Evolutionary conservation across 2,888 invertebrate species (phyloP).

Genomic region (Pantelozetes paolii): DNA sequence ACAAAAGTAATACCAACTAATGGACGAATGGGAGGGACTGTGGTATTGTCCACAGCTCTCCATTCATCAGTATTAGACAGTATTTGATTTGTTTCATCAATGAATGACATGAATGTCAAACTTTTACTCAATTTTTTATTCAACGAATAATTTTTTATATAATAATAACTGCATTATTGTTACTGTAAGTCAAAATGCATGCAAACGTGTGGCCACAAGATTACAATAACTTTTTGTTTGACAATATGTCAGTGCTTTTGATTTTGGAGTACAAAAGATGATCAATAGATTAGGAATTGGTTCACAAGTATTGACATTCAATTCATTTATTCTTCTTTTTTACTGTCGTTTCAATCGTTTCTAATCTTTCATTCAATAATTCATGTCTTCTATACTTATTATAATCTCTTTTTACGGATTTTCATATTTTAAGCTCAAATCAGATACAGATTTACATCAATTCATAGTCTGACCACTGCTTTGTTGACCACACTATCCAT

Average conservation of each 20-base stretch:
- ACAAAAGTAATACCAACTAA: conserved; percentile 39
- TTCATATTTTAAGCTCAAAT: background rate
- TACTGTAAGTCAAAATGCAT: conserved; percentile 17
- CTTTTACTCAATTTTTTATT: conserved; percentile 26
- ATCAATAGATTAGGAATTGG: conserved; percentile 4
- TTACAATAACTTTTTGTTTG: conserved; percentile 37
- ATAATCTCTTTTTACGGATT: background rate
- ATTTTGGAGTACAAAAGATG: background rate
- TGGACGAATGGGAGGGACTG: conserved; percentile 30
- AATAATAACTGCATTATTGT: conserved; percentile 15
- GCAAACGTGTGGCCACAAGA: conserved; percentile 36
- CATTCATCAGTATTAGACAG: conserved; percentile 34
- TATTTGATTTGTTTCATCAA: conserved; percentile 32
- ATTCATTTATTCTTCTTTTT: conserved; percentile 13
- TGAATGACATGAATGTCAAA: conserved; percentile 29
- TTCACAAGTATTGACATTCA: background rate
- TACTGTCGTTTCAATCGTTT: background rate
- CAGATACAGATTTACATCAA: background rate
- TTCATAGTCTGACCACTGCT: background rate
- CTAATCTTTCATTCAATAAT: conserved; percentile 33
- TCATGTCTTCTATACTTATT: conserved; percentile 12
- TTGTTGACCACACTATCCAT: background rate
- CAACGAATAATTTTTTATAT: conserved; percentile 3
- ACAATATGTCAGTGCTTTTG: conserved; percentile 31
- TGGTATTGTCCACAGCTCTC: conserved; percentile 28